Base-by-base conservation (phyloP, 2,888 invertebrate species). In the Philereme transversata region DNA sequence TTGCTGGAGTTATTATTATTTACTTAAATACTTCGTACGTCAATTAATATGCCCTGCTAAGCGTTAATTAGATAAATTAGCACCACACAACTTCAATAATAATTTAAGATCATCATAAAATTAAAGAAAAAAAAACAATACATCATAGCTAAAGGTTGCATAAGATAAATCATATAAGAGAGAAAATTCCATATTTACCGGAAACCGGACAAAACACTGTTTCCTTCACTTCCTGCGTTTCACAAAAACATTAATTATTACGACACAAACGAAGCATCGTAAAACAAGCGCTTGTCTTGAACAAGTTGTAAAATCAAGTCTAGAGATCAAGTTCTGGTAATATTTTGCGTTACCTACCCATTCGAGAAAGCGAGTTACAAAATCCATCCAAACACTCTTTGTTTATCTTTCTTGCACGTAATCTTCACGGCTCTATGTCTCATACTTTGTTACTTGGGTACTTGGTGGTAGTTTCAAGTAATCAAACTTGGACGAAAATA, bases 151-250 rank as follows among this genome's bases (percentile, higher is more conserved):
- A 56, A 44, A 22, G 45, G 10, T 57, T 57, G 45, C 38, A 36
- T 56, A 56, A 56, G 48, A 8, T 43, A 34, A 11, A n/a, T 54
- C 38, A 36, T 7, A 7, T 45, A 34, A 40, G 38, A 55, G 51
- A 51, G 51, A 45, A 45, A 45, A 56, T n/a, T 44, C 22, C 45
- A 33, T 40, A n/a, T 40, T 45, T 45, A 33, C 45, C 50, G 50
- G 5, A 44, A 56, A 56, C 50, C 7, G 50, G 33, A 45, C 36
- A 45, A 35, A 45, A 45, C 45, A 48, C 35, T 40, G 49, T 49
- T 49, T 49, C 49, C 44, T 4, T 43, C 49, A 22, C 48, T 44
- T 51, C 48, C 10, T 44, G 49, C 44, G 35, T 11, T 40, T 40
- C 5, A 22, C 22, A 22, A 55, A 55, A 11, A 9, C 11, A 55